These are phyloP conservation scores for Gastrophryne carolinensis DNA, from an alignment of 2,797 vertebrate species.

Conservation along the genomic window DNA sequence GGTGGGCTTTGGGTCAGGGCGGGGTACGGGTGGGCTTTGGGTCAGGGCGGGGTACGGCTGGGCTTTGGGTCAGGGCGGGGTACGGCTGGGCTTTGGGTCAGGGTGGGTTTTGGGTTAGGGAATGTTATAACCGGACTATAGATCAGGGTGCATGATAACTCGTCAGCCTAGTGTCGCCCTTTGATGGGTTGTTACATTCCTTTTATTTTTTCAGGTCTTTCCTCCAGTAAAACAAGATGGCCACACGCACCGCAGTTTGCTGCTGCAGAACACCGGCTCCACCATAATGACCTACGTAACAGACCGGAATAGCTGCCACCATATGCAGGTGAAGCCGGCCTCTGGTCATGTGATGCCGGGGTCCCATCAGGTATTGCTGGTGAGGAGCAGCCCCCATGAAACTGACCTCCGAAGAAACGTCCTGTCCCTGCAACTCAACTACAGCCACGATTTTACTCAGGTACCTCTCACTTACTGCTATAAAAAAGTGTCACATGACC, in stretches of 20 bases:
- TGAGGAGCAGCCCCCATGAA: slow-evolving; percentile 72
- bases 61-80: too few species aligned
- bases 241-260: slow-evolving; percentile 71
- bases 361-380: slow-evolving; percentile 80
- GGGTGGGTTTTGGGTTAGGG: too few species aligned
- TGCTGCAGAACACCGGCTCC: slow-evolving; percentile 78
- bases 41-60: too few species aligned
- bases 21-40: too few species aligned
- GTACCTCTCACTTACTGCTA: slow-evolving; percentile 63
- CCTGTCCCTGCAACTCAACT: slow-evolving; percentile 81
- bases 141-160: too few species aligned
- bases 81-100: too few species aligned
- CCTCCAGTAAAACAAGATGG: slow-evolving; percentile 66
- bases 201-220: slow-evolving; percentile 74
- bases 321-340: slow-evolving; percentile 71
- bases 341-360: slow-evolving; percentile 75
- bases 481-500: too few species aligned
- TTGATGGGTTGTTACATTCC: not conserved
- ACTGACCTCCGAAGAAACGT: slow-evolving; percentile 64
- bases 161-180: too few species aligned
- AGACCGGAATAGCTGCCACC: slow-evolving; percentile 61
- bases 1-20: too few species aligned
- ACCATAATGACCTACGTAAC: slow-evolving; percentile 76
- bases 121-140: too few species aligned
- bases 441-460: slow-evolving; percentile 72